Conservation (phyloP, 2,797 vertebrate genomes). For the Myotis pilosus region DNA sequence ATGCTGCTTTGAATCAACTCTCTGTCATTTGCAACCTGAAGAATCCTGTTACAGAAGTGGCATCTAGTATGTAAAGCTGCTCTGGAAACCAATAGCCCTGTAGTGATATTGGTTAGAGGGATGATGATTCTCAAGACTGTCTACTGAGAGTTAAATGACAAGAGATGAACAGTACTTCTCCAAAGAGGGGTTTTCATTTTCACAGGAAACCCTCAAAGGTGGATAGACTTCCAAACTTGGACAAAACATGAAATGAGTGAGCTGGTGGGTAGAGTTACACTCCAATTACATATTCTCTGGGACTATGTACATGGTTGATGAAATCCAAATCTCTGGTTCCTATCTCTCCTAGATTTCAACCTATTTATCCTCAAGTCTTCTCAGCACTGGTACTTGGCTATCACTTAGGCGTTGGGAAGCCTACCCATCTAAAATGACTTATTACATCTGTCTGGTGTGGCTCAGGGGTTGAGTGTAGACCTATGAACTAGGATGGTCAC, state of each 20-base stretch:
- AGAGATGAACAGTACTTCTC: background rate
- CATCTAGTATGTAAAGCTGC: background rate
- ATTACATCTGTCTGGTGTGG: background rate
- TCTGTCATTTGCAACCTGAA: background rate
- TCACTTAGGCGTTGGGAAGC: background rate
- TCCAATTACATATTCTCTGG: background rate
- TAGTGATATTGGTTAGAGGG: background rate
- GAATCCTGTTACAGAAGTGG: background rate
- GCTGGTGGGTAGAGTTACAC: background rate
- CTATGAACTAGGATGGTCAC: no score
- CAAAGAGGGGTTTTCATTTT: background rate
- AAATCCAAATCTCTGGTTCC: background rate
- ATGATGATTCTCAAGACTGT: background rate
- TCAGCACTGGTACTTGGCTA: background rate
- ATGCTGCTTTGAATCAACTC: background rate
- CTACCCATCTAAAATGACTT: background rate
- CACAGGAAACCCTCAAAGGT: background rate
- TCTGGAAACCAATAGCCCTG: background rate
- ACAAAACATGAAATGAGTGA: background rate
- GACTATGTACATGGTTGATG: background rate
- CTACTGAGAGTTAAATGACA: background rate
- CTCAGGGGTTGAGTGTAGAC: no score
- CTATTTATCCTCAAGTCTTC: background rate
- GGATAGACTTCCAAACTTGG: background rate
- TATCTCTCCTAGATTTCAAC: background rate